Evolutionary conservation across 2,888 invertebrate genomes (phyloP).

Genomic region (Diplazon laetatorius): DNA sequence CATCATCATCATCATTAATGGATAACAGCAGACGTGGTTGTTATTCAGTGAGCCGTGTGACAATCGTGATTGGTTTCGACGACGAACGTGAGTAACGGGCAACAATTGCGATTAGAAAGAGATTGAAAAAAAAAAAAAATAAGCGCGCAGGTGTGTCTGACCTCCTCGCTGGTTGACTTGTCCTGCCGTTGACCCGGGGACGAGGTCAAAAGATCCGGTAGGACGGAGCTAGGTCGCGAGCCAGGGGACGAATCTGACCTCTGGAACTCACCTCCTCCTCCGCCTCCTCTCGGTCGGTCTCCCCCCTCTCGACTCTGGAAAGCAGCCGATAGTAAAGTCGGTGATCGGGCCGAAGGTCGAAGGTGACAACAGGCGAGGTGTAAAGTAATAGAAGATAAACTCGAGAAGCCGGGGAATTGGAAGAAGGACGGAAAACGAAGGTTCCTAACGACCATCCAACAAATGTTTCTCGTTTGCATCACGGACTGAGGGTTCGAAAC

Average conservation of each 20-base stretch:
- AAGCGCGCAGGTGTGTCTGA: conserved; percentile 83
- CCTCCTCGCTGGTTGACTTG: conserved; percentile 98
- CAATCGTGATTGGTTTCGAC: conserved; percentile 20
- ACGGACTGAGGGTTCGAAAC: conserved; percentile 6
- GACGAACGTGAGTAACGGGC: conserved; percentile 22
- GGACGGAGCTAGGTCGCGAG: conserved; percentile 94
- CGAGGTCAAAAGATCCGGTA: conserved; percentile 97
- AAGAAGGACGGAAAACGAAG: conserved; percentile 11
- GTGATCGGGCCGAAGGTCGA: conserved; percentile 49
- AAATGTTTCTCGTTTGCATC: conserved; percentile 13
- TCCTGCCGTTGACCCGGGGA: conserved; percentile 94
- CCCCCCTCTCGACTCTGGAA: conserved; percentile 80
- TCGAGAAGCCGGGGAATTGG: too few species aligned
- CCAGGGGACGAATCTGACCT: conserved; percentile 84
- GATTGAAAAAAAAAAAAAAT: conserved; percentile 62
- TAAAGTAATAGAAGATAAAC: conserved; percentile 11
- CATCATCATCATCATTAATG: conserved; percentile 14
- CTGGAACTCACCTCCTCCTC: conserved; percentile 84
- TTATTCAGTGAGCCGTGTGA: conserved; percentile 11
- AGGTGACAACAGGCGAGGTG: conserved; percentile 26
- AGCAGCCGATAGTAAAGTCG: conserved; percentile 62
- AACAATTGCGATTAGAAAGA: conserved; percentile 50
- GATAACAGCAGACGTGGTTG: conserved; percentile 5
- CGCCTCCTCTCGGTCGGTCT: conserved; percentile 82
- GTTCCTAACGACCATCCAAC: conserved; percentile 18